phyloP scores from a whole-genome alignment of 2,797 vertebrate species.

The Sternarchorhynchus goeldii region DNA sequence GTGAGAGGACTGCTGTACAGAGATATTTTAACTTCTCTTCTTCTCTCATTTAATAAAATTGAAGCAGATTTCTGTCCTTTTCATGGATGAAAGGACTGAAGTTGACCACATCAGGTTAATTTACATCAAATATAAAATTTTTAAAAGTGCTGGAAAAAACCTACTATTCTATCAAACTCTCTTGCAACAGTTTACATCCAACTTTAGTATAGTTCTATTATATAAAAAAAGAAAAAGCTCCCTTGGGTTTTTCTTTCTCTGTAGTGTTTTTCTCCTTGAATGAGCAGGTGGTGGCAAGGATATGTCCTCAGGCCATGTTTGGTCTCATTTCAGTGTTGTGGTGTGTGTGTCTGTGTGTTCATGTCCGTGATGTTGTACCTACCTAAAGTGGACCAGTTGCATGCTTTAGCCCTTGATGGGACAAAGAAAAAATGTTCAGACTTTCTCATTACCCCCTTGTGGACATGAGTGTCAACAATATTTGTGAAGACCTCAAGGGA shows the following conservation, averaged over 20 bases:
- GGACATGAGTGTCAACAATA: slow-evolving; percentile 74
- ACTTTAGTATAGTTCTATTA: slow-evolving; percentile 58
- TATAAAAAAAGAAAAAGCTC: background rate
- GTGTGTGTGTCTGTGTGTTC: slow-evolving; percentile 80
- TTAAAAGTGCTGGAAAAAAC: background rate
- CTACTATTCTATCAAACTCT: slow-evolving; percentile 51
- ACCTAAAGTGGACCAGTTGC: slow-evolving; percentile 78
- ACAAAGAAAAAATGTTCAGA: slow-evolving; percentile 75
- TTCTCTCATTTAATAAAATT: slow-evolving; percentile 19
- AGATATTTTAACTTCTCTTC: slow-evolving; percentile 36
- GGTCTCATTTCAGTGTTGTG: slow-evolving; percentile 76
- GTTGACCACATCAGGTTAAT: slow-evolving; percentile 2
- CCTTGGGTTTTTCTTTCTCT: slow-evolving; percentile 21
- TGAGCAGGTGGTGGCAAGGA: slow-evolving; percentile 70
- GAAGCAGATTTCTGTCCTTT: background rate
- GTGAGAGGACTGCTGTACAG: slow-evolving; percentile 60
- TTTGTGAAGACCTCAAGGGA: slow-evolving; percentile 79
- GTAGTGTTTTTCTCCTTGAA: slow-evolving; percentile 63
- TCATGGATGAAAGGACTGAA: background rate
- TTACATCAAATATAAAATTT: slow-evolving; percentile 6
- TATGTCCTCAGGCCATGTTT: slow-evolving; percentile 76
- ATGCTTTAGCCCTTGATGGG: slow-evolving; percentile 76
- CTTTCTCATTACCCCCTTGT: slow-evolving; percentile 71
- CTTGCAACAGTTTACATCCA: slow-evolving; percentile 62
- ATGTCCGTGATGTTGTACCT: slow-evolving; percentile 81